Evolutionary conservation across 2,888 invertebrate species (phyloP).

Genomic region (Ametastegia equiseti): DNA sequence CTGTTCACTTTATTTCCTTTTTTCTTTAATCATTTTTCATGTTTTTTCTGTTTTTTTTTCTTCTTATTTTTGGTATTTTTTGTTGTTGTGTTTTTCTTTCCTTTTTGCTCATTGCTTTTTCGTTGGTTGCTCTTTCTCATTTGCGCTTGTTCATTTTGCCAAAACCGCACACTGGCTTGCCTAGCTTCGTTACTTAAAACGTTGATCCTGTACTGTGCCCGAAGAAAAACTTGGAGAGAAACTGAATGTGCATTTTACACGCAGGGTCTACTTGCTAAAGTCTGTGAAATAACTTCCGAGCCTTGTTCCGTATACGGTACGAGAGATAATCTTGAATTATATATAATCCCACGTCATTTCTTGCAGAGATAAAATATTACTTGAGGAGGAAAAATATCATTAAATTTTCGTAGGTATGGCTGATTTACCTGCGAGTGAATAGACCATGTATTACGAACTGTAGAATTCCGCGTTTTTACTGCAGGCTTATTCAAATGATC

Average conservation of each 20-base stretch:
- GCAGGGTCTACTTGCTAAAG: constrained; percentile 14
- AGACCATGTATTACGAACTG: too few species aligned
- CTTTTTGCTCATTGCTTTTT: neutral
- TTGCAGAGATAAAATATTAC: neutral
- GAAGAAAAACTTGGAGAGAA: neutral
- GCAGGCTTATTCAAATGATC: too few species aligned
- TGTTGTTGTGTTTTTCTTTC: neutral
- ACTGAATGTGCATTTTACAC: constrained; percentile 11
- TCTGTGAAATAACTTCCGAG: neutral
- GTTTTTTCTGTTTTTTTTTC: neutral
- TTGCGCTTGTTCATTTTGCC: constrained; percentile 3
- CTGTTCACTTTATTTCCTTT: neutral
- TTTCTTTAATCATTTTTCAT: neutral
- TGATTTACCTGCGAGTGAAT: too few species aligned
- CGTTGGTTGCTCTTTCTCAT: constrained; percentile 10
- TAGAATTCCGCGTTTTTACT: too few species aligned
- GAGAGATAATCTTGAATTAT: neutral
- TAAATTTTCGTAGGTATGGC: too few species aligned
- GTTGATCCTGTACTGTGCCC: neutral
- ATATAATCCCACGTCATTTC: neutral
- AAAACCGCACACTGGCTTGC: neutral
- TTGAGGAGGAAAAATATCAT: too few species aligned
- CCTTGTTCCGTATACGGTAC: neutral
- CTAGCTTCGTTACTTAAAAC: constrained; percentile 22
- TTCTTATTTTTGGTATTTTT: neutral